Conservation (phyloP, 2,113 vertebrate species). For the Poeciliopsis retropinna region DNA sequence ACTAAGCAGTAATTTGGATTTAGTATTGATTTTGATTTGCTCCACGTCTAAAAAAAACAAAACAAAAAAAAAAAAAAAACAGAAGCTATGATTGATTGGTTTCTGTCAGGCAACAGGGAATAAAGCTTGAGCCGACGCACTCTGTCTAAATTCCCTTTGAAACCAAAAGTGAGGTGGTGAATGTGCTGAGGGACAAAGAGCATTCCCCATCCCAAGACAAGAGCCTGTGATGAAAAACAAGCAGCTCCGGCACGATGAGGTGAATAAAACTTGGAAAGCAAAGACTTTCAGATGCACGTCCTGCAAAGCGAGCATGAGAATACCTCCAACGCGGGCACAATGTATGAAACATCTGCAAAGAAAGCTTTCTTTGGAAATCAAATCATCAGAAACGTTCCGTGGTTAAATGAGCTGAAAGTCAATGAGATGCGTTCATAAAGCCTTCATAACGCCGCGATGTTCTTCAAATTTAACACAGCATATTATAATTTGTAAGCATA, state of each 20-base stretch:
- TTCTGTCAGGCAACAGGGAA: slow-evolving; percentile 76
- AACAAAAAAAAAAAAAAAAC: slow-evolving; percentile 33
- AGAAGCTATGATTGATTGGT: slow-evolving; percentile 69
- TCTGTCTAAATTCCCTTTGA: slow-evolving; percentile 69
- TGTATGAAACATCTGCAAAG: slow-evolving; percentile 64
- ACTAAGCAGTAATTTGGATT: slow-evolving; percentile 8
- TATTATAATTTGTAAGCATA: background rate
- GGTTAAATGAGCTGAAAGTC: slow-evolving; percentile 60
- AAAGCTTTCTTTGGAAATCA: slow-evolving; percentile 72
- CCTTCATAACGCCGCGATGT: slow-evolving; percentile 50
- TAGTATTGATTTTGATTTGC: slow-evolving; percentile 27
- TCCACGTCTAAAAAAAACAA: slow-evolving; percentile 46
- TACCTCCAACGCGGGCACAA: slow-evolving; percentile 55
- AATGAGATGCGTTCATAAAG: slow-evolving; percentile 75
- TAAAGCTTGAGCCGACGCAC: slow-evolving; percentile 63
- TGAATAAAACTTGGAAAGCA: slow-evolving; percentile 57
- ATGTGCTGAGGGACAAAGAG: slow-evolving; percentile 55
- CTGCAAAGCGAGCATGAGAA: slow-evolving; percentile 56
- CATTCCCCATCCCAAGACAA: slow-evolving; percentile 26
- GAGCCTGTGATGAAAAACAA: slow-evolving; percentile 61
- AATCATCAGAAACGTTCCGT: slow-evolving; percentile 80
- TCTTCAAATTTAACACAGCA: background rate
- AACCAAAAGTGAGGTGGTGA: slow-evolving; percentile 73
- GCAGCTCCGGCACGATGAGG: slow-evolving; percentile 58
- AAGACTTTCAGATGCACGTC: slow-evolving; percentile 60